Evolutionary conservation across 2,888 invertebrate genomes (phyloP), one percentile per base, ranked within the genome.

Genomic region (Sarcophaga caerulescens): DNA sequence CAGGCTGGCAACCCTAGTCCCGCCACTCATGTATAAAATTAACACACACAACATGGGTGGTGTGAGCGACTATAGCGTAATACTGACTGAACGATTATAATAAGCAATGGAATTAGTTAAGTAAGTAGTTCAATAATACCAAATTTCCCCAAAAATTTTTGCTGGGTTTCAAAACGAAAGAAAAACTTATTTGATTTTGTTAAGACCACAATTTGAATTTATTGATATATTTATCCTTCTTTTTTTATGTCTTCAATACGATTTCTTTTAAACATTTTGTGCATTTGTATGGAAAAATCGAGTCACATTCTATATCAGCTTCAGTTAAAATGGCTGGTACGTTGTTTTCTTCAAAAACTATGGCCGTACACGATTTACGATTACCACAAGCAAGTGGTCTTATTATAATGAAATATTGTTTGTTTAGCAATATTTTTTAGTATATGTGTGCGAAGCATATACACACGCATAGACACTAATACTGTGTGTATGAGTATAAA

Each of bases 391-490:
- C 69, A 77, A 86, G 81, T 80, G 81, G 86, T 86, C 84, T 86
- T 86, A 86, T 86, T 86, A 86, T 84, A 86, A 84, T 86, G 81
- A 86, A 86, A 84, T 84, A 86, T 84, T 86, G 86, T 86, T 86
- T 86, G 77, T 86, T 86, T 86, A 81, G 86, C 86, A 86, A 70
- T 86, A 81, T 71, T 85, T 83, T 76, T 85, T 76, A 80, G 75
- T 45, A 68, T 66, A 21, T 45, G 5, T 57, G 62, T 76, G 6
- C n/a, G 19, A 17, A 10, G 76, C 3, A 76, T 11, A 79, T 52
- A 47, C n/a, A 62, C 44, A 75, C 8, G 71, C 52, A n/a, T n/a
- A n/a, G n/a, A n/a, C n/a, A n/a, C n/a, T n/a, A n/a, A n/a, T n/a
- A n/a, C n/a, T n/a, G 35, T 35, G 35, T 35, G 35, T 35, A 35